Conservation (phyloP, 2,888 invertebrate genomes). For the Tridacna crocea region DNA sequence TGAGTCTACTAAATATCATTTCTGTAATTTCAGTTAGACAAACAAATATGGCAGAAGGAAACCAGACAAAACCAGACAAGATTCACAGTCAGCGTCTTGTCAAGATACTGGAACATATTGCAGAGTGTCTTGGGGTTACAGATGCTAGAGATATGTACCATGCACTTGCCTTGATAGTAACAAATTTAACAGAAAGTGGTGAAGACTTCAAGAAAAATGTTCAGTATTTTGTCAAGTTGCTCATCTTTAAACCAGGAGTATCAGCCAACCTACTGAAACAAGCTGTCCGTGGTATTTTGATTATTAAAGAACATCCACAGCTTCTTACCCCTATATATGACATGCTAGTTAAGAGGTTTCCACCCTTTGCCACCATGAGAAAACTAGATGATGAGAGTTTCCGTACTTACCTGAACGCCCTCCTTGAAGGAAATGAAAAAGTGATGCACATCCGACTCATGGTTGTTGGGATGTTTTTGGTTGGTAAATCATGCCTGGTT, state of each 20-base stretch:
- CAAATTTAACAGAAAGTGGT: neutral
- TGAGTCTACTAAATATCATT: too few species aligned
- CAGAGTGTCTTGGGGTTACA: neutral
- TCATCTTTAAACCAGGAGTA: constrained; percentile 18
- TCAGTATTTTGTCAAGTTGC: neutral
- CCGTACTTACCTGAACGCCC: neutral
- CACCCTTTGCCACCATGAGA: constrained; percentile 3
- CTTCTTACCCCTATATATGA: neutral
- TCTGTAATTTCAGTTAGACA: too few species aligned
- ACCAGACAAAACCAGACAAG: neutral
- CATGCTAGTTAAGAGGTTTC: neutral
- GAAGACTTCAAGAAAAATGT: neutral
- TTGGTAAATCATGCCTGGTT: constrained; percentile 14
- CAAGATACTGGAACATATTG: constrained; percentile 10
- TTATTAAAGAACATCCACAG: constrained; percentile 7
- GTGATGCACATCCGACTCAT: constrained; percentile 3
- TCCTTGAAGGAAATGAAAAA: neutral
- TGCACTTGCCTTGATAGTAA: neutral
- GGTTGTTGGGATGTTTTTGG: constrained; percentile 17
- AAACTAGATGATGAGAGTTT: constrained; percentile 9
- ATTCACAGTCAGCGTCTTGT: neutral
- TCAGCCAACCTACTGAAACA: constrained; percentile 14
- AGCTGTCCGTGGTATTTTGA: constrained; percentile 8
- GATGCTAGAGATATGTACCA: neutral
- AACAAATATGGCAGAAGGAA: too few species aligned